phyloP scores from a whole-genome alignment of 1,140 invertebrate species.

The Diploscapter pachys region DNA sequence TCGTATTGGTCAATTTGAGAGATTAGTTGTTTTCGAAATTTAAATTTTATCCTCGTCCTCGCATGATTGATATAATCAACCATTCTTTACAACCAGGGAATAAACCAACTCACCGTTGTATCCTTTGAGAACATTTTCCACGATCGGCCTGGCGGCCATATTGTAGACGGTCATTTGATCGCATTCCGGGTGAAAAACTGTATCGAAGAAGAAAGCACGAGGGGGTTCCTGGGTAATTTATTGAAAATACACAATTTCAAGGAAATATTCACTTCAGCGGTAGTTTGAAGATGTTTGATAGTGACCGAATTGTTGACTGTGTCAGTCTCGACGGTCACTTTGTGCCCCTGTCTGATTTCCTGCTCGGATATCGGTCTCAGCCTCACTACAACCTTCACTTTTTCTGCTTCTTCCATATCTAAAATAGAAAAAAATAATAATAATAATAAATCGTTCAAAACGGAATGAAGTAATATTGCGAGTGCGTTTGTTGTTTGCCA shows the following conservation, averaged over 20 bases:
- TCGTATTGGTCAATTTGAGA: too few species aligned
- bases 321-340: constrained; percentile 68
- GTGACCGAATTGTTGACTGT: constrained; percentile 53
- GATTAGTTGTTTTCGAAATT: too few species aligned
- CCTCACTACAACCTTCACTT: constrained; percentile 77
- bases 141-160: constrained; percentile 74
- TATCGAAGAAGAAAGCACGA: constrained; percentile 76
- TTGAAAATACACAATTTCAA: constrained; percentile 13
- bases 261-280: constrained; percentile 5
- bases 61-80: too few species aligned
- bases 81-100: neutral
- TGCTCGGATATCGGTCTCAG: constrained; percentile 79
- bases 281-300: constrained; percentile 25
- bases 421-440: constrained; percentile 6
- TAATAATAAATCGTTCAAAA: neutral
- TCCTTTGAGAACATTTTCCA: constrained; percentile 84
- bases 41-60: too few species aligned
- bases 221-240: constrained; percentile 64
- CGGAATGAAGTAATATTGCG: too few species aligned
- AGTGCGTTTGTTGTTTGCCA: too few species aligned
- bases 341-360: constrained; percentile 71
- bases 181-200: constrained; percentile 72
- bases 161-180: constrained; percentile 75
- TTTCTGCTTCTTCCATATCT: constrained; percentile 50
- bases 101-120: constrained; percentile 63